Evolutionary conservation across 2,113 vertebrate species (phyloP), one percentile per base, ranked within the genome.

Genomic region (Fregetta grallaria): DNA sequence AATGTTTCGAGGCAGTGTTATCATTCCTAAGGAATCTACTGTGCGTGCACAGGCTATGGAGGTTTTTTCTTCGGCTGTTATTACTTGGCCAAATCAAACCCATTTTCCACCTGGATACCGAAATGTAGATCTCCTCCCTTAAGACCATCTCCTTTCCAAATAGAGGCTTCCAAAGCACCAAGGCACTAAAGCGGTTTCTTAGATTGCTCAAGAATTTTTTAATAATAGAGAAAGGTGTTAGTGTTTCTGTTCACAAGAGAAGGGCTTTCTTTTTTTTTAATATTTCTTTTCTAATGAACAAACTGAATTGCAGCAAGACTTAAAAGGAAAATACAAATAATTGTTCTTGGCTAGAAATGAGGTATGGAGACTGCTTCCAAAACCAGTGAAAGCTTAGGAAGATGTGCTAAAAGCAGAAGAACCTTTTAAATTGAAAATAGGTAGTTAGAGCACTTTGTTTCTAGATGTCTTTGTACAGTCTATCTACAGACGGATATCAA

Each of bases 11-110:
- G 94, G 73, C 92, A 71, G 91, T 97, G 92, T 95, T 97, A 97
- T 96, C 96, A 97, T 94, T 97, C 76, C 15, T 36, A 78, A 97
- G 84, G 95, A 97, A 97, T 97, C 96, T 72, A 84, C 79, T 82
- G 40, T 96, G 95, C 52, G 52, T 95, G 92, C 97, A 94, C 34
- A 75, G 44, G 18, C 96, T 53, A 45, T 1, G 34, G 76, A 92
- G 75, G 1, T 0, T n/a, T 84, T 80, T 70, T 76, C 38, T 90
- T 66, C 4, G 6, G 19, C 83, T 89, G 52, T 95, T 94, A 94
- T 92, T 96, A 89, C 97, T 97, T 95, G 96, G 96, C 96, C 96
- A 94, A 94, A 94, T 94, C 75, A 93, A 94, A 71, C 92, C 94
- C 79, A 20, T 86, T 96, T 96, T 96, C 96, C 95, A 96, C 94